Evolutionary conservation across 1,140 invertebrate species (phyloP), one percentile per base, ranked within the genome.

Genomic region (Liolophura sinensis): DNA sequence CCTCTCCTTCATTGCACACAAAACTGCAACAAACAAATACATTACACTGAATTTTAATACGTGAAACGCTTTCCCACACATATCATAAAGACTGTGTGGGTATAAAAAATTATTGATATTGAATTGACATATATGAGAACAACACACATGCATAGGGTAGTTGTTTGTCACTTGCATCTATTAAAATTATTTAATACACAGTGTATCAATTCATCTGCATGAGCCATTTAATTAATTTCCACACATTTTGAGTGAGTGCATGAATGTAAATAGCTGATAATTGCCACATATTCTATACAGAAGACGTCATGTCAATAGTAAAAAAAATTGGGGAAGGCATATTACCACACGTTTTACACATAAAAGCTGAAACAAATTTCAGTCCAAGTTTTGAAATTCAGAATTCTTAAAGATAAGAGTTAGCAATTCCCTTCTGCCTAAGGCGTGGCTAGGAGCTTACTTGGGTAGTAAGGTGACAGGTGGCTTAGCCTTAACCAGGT

Each of bases 401-500:
- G 31, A 40, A 3, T 9, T 5, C 31, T 40, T n/a, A n/a, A 40
- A 9, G 3, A 40, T 40, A 3, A 40, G 57, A 71, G 49, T 31
- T 51, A 5, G 31, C 3, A 40, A 40, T 40, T 40, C 31, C 3
- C 31, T 9, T 40, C 31, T 40, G 24, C 3, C 51, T 4, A 54
- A 48, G 49, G 65, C 56, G 52, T 54, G 49, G 18, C 20, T 49
- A 59, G 3, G 3, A 48, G 31, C 51, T 58, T 65, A 88, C 86
- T 82, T 84, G 9, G 88, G 86, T 27, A 89, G 66, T 9, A 87
- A 80, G 56, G 85, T 80, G 48, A 89, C 82, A 16, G 88, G 84
- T 15, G 87, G 87, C 65, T 84, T 84, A 7, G 83, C 84, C 71
- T 93, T 90, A 27, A 97, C 92, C 7, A 97, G 86, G 7, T 94